Conservation (phyloP, 2,113 vertebrate genomes). For the Speoplatyrhinus poulsoni region DNA sequence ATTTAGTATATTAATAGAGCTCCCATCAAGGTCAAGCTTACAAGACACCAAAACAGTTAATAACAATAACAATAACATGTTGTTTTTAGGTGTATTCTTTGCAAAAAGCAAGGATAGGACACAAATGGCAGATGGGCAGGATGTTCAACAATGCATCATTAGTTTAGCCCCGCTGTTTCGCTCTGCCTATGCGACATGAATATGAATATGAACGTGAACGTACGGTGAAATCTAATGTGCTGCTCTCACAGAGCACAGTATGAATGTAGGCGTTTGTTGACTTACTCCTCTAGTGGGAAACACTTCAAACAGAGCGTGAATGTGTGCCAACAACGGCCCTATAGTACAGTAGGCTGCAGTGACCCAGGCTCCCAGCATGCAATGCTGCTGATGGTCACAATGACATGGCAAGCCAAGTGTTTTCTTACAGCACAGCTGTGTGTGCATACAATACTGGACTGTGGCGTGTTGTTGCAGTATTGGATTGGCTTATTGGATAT, state of each 20-base stretch:
- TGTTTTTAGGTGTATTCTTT: too few species aligned
- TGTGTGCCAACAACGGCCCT: slow-evolving; percentile 5
- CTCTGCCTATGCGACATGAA: neutral
- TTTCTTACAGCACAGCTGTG: too few species aligned
- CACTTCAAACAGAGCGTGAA: slow-evolving; percentile 31
- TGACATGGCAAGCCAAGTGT: neutral
- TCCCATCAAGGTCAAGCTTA: too few species aligned
- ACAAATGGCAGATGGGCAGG: too few species aligned
- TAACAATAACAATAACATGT: too few species aligned
- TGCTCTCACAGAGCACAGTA: neutral
- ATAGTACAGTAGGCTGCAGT: slow-evolving; percentile 4
- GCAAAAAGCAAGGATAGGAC: too few species aligned
- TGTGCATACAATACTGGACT: too few species aligned
- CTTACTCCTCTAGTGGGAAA: slow-evolving; percentile 18
- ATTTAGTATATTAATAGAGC: too few species aligned
- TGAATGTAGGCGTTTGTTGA: slow-evolving; percentile 44
- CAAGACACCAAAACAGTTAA: too few species aligned
- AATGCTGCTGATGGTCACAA: neutral
- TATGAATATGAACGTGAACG: slow-evolving; percentile 4
- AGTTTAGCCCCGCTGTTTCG: neutral
- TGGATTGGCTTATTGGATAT: neutral
- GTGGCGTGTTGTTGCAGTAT: neutral
- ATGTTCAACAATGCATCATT: neutral
- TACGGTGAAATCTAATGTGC: slow-evolving; percentile 10
- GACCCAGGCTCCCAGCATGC: slow-evolving; percentile 34